Base-by-base conservation (phyloP, 2,888 invertebrate genomes). In the Chaetoderma sp. region DNA sequence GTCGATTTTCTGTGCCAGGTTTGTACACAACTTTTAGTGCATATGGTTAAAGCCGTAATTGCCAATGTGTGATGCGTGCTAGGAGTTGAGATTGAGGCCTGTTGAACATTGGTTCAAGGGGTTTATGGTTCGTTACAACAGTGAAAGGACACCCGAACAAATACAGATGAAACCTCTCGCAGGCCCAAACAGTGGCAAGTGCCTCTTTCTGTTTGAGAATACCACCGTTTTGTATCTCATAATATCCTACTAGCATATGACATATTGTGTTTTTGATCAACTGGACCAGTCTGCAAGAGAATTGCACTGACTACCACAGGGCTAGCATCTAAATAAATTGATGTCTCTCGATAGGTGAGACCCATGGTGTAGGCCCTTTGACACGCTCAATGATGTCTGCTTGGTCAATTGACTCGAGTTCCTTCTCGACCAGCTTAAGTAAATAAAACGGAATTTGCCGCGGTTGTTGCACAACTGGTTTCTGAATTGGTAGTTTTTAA, bases 81-180 rank as follows among this genome's bases (percentile, higher is more conserved):
- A 60, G 58, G 0, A 45, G 59, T 39, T 50, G 60, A 25, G 58
- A 32, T 1, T 8, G 58, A 10, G 32, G 54, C 16, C 63, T 57
- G 30, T 54, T 58, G 13, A 70, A 42, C 33, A 71, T 58, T 8
- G 66, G 36, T 13, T 50, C 55, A 23, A 70, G 21, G 8, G 68
- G 68, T 47, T 70, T 63, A 58, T 71, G 68, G 39, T 63, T 63
- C 2, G 63, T 66, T 27, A 63, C 16, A 18, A 71, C 54, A 5
- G 32, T 56, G 47, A 71, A 62, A 6, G 28, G 42, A 13, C 18
- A 30, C 32, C 65, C 68, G 27, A 56, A 30, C 4, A 71, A 32
- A 18, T 70, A 67, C 18, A 59, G 18, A 10, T 57, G 28, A 49
- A 71, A 71, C n/a, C 60, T 55, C 28, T 63, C 56, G 18, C 30